Base-by-base conservation (phyloP, 1,140 invertebrate species). In the Trichonephila clavata region DNA sequence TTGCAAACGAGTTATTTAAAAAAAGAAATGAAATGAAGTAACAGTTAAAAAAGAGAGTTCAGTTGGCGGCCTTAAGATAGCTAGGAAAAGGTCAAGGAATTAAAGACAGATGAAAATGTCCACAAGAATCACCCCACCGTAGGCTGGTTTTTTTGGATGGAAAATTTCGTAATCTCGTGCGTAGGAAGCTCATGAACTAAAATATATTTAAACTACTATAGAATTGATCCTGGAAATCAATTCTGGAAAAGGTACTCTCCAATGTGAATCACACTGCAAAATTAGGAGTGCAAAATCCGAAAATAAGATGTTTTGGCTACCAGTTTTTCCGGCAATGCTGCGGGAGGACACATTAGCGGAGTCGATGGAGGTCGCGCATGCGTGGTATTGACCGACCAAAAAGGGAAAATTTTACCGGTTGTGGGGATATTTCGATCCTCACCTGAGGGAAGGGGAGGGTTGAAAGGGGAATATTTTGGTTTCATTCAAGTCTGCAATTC, bases 61-160 rank as follows among this genome's bases (percentile, higher is more conserved):
- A 60, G 24, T 86, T 60, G 65, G 60, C 39, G 27, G 65, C 16
- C 57, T 57, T 32, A 59, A 71, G n/a, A n/a, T 4, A 32, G 61
- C 5, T 21, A 43, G 13, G 89, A 92, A 86, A 50, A 94, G 86
- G 94, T 80, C 71, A 90, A 10, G 68, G 59, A 80, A 60, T 32
- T 43, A 65, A 24, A 20, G 65, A 27, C 10, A n/a, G 65, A 24
- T 24, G 24, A 65, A 68, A 86, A n/a, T 20, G 63, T 57, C 43
- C 77, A 88, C 95, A 95, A 65, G 94, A 94, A 68, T 95, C 95
- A 24, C 95, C 95, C 95, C 95, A 95, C 68, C 95, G 94, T 20
- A 95, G 93, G 60, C 95, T 95, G 59, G 95, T 95, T 65, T 93
- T 94, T 91, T 95, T 95, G 39, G 95, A 95, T 71, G 95, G 95